Evolutionary conservation across 2,888 invertebrate genomes (phyloP).

Genomic region (Dasypogon diadema): DNA sequence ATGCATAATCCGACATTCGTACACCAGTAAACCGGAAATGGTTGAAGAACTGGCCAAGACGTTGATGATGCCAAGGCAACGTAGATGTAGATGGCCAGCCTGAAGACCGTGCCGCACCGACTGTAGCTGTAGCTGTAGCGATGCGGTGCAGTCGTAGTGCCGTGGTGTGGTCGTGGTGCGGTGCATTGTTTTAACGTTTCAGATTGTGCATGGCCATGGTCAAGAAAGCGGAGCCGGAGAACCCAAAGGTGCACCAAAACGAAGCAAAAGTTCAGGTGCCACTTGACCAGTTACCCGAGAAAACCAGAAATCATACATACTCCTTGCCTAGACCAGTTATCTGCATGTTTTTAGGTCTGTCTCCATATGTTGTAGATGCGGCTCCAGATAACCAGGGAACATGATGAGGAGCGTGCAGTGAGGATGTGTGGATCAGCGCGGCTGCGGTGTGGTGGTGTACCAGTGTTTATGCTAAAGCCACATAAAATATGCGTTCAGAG

Average conservation of each 20-base stretch:
- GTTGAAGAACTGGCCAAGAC: not conserved
- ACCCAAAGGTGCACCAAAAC: slow-evolving; percentile 16
- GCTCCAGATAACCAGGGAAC: slow-evolving; percentile 12
- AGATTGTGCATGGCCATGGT: slow-evolving; percentile 40
- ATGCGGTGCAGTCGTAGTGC: too few relatives aligned
- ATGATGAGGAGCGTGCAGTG: slow-evolving; percentile 16
- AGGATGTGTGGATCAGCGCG: slow-evolving; percentile 3
- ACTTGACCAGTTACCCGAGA: slow-evolving; percentile 52
- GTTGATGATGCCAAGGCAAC: too few relatives aligned
- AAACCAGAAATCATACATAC: slow-evolving; percentile 51
- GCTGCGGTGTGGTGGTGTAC: not conserved
- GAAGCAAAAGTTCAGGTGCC: slow-evolving; percentile 41
- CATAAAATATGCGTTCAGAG: slow-evolving; percentile 42
- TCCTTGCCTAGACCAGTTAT: slow-evolving; percentile 31
- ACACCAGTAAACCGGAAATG: slow-evolving; percentile 38
- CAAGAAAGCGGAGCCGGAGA: slow-evolving; percentile 1
- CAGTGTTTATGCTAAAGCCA: slow-evolving; percentile 15
- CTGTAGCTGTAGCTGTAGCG: too few relatives aligned
- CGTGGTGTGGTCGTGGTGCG: not conserved
- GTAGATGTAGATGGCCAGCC: not conserved
- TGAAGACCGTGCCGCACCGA: not conserved
- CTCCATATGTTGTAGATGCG: slow-evolving; percentile 29
- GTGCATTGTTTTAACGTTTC: slow-evolving; percentile 16
- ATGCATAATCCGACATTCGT: slow-evolving; percentile 40
- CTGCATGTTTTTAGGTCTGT: slow-evolving; percentile 35